Conservation (phyloP, 2,797 vertebrate genomes). For the Alca torda region DNA sequence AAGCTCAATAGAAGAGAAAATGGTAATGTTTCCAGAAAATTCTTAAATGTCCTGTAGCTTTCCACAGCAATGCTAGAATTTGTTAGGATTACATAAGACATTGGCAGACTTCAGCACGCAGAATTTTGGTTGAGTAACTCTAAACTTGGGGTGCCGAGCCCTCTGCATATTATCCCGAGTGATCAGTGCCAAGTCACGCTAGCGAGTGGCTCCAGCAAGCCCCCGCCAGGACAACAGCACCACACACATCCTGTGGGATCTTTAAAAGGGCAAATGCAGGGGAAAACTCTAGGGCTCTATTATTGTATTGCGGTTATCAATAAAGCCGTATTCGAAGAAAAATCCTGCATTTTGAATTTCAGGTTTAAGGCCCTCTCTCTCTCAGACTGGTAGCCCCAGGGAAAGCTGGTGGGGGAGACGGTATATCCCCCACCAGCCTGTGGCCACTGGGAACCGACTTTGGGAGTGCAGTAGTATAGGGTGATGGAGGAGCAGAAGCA, state of each 20-base stretch:
- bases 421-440: neutral
- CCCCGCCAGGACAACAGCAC: fast-evolving
- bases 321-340: neutral
- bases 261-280: neutral
- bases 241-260: fast-evolving
- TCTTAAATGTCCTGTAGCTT: neutral
- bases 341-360: neutral
- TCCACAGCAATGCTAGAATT: neutral
- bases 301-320: fast-evolving
- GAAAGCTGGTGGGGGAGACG: neutral
- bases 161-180: fast-evolving
- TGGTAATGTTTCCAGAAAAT: neutral
- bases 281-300: neutral
- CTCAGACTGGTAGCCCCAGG: neutral
- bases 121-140: neutral
- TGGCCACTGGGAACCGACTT: fast-evolving
- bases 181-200: neutral
- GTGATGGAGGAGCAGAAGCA: neutral
- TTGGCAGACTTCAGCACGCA: neutral
- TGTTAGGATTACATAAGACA: neutral
- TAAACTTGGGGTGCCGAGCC: neutral
- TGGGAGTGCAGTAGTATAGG: neutral
- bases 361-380: neutral
- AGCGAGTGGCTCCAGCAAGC: neutral
- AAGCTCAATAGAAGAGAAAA: neutral